Evolutionary conservation across 2,888 invertebrate genomes (phyloP), one percentile per base, ranked within the genome.

Genomic region (Hirtodrosophila cameraria): DNA sequence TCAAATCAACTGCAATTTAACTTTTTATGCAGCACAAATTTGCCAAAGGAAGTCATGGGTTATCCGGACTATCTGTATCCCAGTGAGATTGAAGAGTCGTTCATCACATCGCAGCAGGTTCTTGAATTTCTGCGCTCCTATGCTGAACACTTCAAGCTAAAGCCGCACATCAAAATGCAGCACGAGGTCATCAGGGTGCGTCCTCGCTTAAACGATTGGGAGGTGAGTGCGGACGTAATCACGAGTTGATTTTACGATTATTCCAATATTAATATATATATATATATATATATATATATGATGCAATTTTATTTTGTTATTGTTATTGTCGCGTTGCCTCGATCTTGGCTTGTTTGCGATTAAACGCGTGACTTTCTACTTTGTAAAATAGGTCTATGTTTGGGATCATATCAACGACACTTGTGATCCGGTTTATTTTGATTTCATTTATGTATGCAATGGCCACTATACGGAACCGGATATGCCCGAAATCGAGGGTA

Each of bases 1-100:
- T 23, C 8, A 23, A 23, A 23, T 8, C 8, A 23, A 0, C 8
- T 23, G 8, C 3, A 18, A 18, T 7, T 16, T 15, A 5, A 28
- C 20, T 1, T 20, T 13, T 23, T 7, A 1, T n/a, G 1, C 25
- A 98, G 97, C 87, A 97, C 97, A 0, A 98, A 98, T 91, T 92
- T 98, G 5, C 98, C 98, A 0, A 97, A 97, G 88, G 97, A 98
- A 92, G 94, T 97, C 2, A 98, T 98, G 98, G 96, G 95, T 0
- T 98, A 94, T 90, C 96, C 96, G 0, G 97, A 97, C 88, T 97
- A 95, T 90, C 94, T 95, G 0, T 94, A 97, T 68, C 94, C 95
- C 0, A 93, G 94, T 45, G 75, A 82, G 5, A 74, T 79, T 5
- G 91, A 94, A 8, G 93, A 93, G 79, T 97, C 96, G 0, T 97